Evolutionary conservation across 2,888 invertebrate genomes (phyloP), one percentile per base, ranked within the genome.

Genomic region (Leptinotarsa rubiginosa): DNA sequence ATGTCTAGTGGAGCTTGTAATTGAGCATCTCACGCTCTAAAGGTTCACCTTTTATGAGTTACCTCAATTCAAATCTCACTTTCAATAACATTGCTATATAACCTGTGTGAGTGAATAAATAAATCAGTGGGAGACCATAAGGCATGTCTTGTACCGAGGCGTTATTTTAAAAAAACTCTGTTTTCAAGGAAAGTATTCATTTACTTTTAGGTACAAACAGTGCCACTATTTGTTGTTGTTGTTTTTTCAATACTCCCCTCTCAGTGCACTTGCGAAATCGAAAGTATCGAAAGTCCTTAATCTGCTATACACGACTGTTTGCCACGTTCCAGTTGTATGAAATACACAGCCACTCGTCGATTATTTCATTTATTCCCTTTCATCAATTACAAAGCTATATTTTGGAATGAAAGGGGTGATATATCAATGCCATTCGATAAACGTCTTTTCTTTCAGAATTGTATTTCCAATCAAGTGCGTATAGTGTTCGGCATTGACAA

Each of bases 351-450:
- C 62, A 62, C 62, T 62, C 41, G 62, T 5, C 41, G 62, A 62
- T 62, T 62, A 62, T 62, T 62, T 62, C 62, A 62, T 62, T 62
- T 25, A 62, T 62, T 62, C 31, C 62, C 62, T 31, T 62, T 62
- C 41, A 62, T 31, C 41, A 16, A 41, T 62, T 41, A 62, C 62
- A 62, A 62, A 62, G 62, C 62, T 41, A 62, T 62, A 62, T 62
- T 62, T 62, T 10, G 62, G 25, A 41, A 25, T 25, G 62, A 62
- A 62, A 62, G 62, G 62, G 62, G 62, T 62, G 62, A 62, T 62
- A 62, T 62, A 62, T 62, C 25, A 41, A 62, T 62, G 62, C 62
- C 62, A 62, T 31, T 31, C 62, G 41, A 41, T 62, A 41, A 62
- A 62, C 62, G 25, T 62, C 62, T 62, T 56, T 62, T 62, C 62